These are phyloP conservation scores for Metridium senile DNA, from an alignment of 92 coral and sea anemone genomes.

Conservation along the genomic window DNA sequence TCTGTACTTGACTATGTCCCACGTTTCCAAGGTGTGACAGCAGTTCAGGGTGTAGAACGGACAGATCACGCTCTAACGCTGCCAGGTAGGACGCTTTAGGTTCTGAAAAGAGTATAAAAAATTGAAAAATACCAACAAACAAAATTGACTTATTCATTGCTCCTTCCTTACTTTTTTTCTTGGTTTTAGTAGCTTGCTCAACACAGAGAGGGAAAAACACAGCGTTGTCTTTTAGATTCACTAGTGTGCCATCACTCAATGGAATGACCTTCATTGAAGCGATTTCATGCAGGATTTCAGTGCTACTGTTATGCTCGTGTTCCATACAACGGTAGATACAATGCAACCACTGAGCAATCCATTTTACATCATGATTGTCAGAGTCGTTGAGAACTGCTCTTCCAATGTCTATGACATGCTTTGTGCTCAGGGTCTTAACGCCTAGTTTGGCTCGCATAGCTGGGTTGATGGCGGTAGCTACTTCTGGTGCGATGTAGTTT, in stretches of 20 bases:
- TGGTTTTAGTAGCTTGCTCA: constrained; percentile 26
- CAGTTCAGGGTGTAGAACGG: constrained; percentile 64
- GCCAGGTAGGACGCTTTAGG: constrained; percentile 28
- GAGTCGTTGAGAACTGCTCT: constrained; percentile 6
- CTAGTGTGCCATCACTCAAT: constrained; percentile 64
- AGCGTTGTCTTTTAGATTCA: constrained; percentile 63
- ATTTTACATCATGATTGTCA: constrained; percentile 9
- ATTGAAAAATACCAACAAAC: too few species aligned
- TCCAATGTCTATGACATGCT: constrained; percentile 82
- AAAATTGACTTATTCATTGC: too few species aligned
- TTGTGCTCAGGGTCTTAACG: constrained; percentile 68
- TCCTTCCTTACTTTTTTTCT: constrained; percentile 34
- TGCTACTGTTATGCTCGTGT: constrained; percentile 85
- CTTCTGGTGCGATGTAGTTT: constrained; percentile 70
- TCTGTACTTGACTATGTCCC: constrained; percentile 79
- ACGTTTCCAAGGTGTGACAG: constrained; percentile 69
- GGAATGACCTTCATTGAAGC: constrained; percentile 68
- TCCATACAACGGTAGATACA: constrained; percentile 81
- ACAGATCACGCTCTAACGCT: constrained; percentile 71
- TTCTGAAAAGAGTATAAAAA: constrained; percentile 15
- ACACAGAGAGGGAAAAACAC: constrained; percentile 79
- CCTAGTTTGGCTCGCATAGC: constrained; percentile 75
- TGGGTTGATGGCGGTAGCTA: constrained; percentile 69
- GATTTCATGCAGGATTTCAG: constrained; percentile 67
- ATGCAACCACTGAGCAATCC: constrained; percentile 88